A percentile compares a stretch with the other conserved stretches of the same genome.
These are phyloP conservation scores for Anser cygnoides DNA, from an alignment of 2,113 vertebrate species.

Conservation along the genomic window DNA sequence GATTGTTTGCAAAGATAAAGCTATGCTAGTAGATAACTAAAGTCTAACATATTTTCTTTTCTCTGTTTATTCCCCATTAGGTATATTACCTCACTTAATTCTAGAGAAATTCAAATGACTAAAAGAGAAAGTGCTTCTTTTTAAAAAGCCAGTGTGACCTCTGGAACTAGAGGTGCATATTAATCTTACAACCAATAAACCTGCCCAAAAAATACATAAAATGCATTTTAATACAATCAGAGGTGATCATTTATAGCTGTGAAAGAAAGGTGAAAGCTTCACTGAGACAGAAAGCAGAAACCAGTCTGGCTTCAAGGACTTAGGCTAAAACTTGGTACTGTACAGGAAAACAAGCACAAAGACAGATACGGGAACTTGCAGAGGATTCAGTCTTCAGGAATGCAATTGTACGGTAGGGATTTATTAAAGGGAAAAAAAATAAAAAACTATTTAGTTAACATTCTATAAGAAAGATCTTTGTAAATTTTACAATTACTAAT, in stretches of 20 bases:
- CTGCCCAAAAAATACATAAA: conserved; percentile 35
- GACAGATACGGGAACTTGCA: not conserved
- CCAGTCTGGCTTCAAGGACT: not conserved
- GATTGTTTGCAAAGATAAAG: not conserved
- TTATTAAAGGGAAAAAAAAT: not conserved
- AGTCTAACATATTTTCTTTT: not conserved
- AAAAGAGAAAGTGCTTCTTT: conserved; percentile 3
- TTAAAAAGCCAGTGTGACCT: not conserved
- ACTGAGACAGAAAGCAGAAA: not conserved
- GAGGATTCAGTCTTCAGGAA: not conserved
- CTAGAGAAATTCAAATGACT: not conserved
- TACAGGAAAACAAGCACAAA: not conserved
- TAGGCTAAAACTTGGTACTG: not conserved
- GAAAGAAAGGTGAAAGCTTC: conserved; percentile 26
- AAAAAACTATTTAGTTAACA: not conserved
- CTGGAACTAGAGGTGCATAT: conserved; percentile 11
- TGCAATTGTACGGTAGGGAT: not conserved
- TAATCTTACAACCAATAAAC: conserved; percentile 45
- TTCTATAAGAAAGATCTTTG: not conserved
- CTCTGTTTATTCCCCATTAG: not conserved
- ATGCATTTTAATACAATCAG: conserved; percentile 15
- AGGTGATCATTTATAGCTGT: conserved; percentile 21
- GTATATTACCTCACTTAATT: not conserved
- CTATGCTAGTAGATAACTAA: not conserved
- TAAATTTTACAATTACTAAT: not conserved